Base-by-base conservation (phyloP, 2,113 vertebrate genomes). In the Podiceps cristatus region DNA sequence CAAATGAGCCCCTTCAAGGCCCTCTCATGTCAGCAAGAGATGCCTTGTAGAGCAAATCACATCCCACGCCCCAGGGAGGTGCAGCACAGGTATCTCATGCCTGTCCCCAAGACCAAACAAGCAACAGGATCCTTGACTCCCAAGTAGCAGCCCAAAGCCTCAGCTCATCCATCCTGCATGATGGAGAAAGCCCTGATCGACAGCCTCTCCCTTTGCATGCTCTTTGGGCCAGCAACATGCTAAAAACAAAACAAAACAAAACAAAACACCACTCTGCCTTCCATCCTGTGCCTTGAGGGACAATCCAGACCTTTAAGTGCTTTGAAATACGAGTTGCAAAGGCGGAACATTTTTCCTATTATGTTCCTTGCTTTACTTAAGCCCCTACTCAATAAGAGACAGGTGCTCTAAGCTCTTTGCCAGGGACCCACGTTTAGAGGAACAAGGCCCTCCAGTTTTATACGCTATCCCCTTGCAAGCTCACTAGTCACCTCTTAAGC, bases 381-480 rank as follows among this genome's bases (percentile, higher is more conserved):
- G 93, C 97, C 76, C 11, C 42, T 28, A 2, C 86, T 93, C 92
- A 84, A 1, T 81, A 74, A 87, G 44, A 78, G 95, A 95, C 96
- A 96, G 96, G 96, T 97, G 96, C 91, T 71, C 79, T 75, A 89
- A 95, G 91, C 91, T 94, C 79, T 56, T 60, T 91, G 90, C 88
- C 92, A 97, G 29, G 58, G 67, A 88, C 59, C 68, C 66, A 81
- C 0, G 0, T 67, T 55, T 20, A 93, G 68, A 80, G 72, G 75
- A 95, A 92, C 88, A 81, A 89, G 86, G 82, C 45, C 88, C 72
- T 92, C 75, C 72, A 88, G 75, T 91, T 96, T 93, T 63, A 62
- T 12, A 44, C 0, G 12, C 60, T 81, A 86, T 52, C 55, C 67
- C 60, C 68, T 71, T n/a, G 10, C 40, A 95, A 71, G 17, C 79